These are phyloP conservation scores for Acanthopleura granulata DNA, from an alignment of 2,888 invertebrate genomes.

Conservation along the genomic window DNA sequence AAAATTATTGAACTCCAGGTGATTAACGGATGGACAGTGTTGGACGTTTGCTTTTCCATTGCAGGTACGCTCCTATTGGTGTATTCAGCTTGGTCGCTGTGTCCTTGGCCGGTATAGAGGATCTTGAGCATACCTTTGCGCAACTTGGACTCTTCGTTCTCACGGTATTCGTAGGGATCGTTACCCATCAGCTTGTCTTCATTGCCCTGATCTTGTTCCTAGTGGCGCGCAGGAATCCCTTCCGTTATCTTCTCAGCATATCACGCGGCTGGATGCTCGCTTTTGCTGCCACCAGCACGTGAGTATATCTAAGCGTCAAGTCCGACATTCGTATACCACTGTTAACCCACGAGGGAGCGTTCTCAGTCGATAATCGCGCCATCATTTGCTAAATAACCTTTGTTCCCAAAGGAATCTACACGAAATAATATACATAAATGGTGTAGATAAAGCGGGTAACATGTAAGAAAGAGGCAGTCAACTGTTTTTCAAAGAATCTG, in stretches of 20 bases:
- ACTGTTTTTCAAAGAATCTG: too few species aligned
- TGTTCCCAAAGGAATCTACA: too few species aligned
- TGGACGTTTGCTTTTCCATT: background rate
- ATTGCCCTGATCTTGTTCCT: slow-evolving; percentile 47
- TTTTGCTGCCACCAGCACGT: slow-evolving; percentile 58
- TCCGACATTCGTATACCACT: too few species aligned
- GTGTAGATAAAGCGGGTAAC: too few species aligned
- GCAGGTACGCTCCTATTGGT: slow-evolving; percentile 57
- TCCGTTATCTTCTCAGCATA: slow-evolving; percentile 36
- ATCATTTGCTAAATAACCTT: too few species aligned
- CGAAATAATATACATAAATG: too few species aligned
- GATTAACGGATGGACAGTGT: background rate
- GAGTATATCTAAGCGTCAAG: too few species aligned
- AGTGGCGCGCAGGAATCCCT: slow-evolving; percentile 50
- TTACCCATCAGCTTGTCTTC: slow-evolving; percentile 50
- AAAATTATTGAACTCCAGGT: background rate
- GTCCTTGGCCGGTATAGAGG: slow-evolving; percentile 46
- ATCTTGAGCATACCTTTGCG: slow-evolving; percentile 42
- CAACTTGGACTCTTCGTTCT: slow-evolving; percentile 51
- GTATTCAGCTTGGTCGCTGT: slow-evolving; percentile 56
- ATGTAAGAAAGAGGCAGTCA: too few species aligned
- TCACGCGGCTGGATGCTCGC: slow-evolving; percentile 48
- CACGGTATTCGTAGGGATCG: slow-evolving; percentile 46
- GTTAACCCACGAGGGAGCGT: too few species aligned
- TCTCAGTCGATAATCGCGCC: too few species aligned